These are phyloP conservation scores for Dicyrtoma fusca DNA, from an alignment of 2,888 invertebrate species.

Conservation along the genomic window DNA sequence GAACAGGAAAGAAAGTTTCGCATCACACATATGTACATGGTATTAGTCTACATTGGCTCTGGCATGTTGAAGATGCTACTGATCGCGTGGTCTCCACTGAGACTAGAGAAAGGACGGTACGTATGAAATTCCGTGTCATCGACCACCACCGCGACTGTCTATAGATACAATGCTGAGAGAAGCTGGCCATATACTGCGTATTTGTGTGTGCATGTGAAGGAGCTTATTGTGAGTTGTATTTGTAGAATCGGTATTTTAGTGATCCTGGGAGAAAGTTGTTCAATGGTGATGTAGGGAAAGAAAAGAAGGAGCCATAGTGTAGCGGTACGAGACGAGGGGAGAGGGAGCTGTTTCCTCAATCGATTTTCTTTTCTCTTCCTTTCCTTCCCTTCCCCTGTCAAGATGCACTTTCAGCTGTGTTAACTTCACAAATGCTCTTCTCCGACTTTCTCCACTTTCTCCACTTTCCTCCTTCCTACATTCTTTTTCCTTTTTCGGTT, in stretches of 20 bases:
- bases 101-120: no score
- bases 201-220: neutral
- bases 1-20: neutral
- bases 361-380: slow-evolving; percentile 32
- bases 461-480: slow-evolving; percentile 8
- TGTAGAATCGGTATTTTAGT: slow-evolving; percentile 26
- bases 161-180: no score
- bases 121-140: no score
- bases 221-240: slow-evolving; percentile 24
- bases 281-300: slow-evolving; percentile 32
- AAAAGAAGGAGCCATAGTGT: slow-evolving; percentile 25
- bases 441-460: slow-evolving; percentile 23
- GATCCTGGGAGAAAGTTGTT: slow-evolving; percentile 32
- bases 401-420: slow-evolving; percentile 27
- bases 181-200: no score
- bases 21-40: no score
- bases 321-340: slow-evolving; percentile 23
- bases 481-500: slow-evolving; percentile 1
- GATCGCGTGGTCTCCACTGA: neutral
- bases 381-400: slow-evolving; percentile 17
- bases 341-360: slow-evolving; percentile 35
- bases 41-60: no score
- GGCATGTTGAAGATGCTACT: no score
- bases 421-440: slow-evolving; percentile 10
- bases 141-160: no score